Conservation (phyloP, 2,797 vertebrate species). For the Peromyscus nudipes region DNA sequence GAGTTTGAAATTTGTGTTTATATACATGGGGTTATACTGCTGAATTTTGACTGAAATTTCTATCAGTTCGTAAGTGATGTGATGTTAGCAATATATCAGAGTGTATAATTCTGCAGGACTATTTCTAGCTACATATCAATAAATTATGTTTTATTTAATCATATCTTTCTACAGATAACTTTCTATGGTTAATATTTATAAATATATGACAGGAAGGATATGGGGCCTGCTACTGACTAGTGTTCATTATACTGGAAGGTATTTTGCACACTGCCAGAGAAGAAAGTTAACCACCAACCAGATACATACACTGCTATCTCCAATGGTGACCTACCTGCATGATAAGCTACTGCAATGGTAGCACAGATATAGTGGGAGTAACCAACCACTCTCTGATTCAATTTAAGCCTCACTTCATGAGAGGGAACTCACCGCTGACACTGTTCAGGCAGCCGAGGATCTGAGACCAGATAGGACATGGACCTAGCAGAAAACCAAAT, state of each 20-base stretch:
- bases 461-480: neutral
- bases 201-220: neutral
- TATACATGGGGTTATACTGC: neutral
- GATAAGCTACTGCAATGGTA: neutral
- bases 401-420: neutral
- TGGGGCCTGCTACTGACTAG: neutral
- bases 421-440: neutral
- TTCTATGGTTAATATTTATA: neutral
- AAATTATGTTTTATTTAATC: neutral
- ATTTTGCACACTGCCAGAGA: neutral
- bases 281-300: neutral
- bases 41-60: neutral
- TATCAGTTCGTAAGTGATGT: neutral
- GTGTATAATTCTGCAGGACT: neutral
- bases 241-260: neutral
- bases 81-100: fast-evolving
- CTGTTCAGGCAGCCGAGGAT: no score
- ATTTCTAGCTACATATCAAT: neutral
- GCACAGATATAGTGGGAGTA: neutral
- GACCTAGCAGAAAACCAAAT: neutral
- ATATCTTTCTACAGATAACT: neutral
- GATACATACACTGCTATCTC: neutral
- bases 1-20: neutral
- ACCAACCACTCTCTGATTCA: neutral
- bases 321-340: neutral